Evolutionary conservation across 2,797 vertebrate species (phyloP).

Genomic region (Enoplosus armatus): DNA sequence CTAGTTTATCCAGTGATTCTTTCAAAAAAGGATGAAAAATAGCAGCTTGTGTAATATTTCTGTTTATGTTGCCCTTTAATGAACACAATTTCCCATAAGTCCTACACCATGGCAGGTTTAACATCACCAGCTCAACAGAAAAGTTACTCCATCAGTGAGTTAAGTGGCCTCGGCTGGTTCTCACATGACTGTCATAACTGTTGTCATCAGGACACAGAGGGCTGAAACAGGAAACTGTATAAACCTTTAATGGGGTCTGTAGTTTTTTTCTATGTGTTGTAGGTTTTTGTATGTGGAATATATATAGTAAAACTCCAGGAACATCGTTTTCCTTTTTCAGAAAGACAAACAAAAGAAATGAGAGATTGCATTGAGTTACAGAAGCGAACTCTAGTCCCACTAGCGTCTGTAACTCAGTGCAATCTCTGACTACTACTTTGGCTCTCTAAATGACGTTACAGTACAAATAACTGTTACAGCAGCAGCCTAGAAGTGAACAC

Average conservation of each 20-base stretch:
- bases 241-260: background rate
- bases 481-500: background rate
- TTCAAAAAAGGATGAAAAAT: background rate
- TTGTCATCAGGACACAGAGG: too few relatives aligned
- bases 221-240: too few relatives aligned
- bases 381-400: background rate
- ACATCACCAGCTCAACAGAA: background rate
- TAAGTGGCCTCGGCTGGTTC: background rate
- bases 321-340: background rate
- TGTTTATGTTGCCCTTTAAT: background rate
- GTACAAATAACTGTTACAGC: background rate
- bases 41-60: background rate
- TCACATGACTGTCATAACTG: slow-evolving; percentile 1
- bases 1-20: background rate
- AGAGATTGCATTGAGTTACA: background rate
- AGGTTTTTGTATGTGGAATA: background rate
- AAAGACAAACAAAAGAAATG: background rate
- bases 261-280: background rate
- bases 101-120: background rate
- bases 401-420: background rate
- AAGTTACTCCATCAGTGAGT: background rate
- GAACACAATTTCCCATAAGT: background rate
- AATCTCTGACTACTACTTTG: background rate
- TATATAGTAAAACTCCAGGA: background rate
- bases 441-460: background rate